Evolutionary conservation across 1,140 invertebrate species (phyloP).

Genomic region (Ganaspis sp.): DNA sequence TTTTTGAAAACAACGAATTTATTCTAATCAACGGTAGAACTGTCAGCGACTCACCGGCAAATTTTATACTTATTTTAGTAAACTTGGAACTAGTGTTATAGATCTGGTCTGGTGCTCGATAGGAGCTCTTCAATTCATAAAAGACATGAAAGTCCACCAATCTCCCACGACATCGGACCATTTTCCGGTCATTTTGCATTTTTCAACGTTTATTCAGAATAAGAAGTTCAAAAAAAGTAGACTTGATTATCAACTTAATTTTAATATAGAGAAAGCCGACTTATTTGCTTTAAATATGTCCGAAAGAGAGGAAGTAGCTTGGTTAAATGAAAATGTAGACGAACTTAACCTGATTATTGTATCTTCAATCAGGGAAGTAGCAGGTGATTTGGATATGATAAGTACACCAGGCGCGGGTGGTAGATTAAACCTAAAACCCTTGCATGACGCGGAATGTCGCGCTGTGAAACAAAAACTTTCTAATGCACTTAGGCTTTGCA

Average conservation of each 20-base stretch:
- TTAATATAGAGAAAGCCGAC: neutral
- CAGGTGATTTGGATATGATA: neutral
- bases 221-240: too few relatives aligned
- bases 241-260: neutral
- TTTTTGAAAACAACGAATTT: too few relatives aligned
- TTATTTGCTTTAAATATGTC: neutral
- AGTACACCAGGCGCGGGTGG: neutral
- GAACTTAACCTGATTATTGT: neutral
- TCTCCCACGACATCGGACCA: too few relatives aligned
- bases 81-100: neutral
- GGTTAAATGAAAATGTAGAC: neutral
- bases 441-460: neutral
- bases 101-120: conserved; percentile 25
- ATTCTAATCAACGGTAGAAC: too few relatives aligned
- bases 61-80: too few relatives aligned
- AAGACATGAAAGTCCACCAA: neutral
- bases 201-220: too few relatives aligned
- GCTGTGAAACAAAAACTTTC: too few relatives aligned
- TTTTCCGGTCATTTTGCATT: too few relatives aligned
- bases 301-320: neutral
- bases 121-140: neutral
- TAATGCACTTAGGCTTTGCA: too few relatives aligned
- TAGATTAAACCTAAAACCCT: neutral
- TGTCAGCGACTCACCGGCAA: too few relatives aligned
- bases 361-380: neutral